phyloP scores from a whole-genome alignment of 2,888 invertebrate species.

The Amblyteles armatorius region DNA sequence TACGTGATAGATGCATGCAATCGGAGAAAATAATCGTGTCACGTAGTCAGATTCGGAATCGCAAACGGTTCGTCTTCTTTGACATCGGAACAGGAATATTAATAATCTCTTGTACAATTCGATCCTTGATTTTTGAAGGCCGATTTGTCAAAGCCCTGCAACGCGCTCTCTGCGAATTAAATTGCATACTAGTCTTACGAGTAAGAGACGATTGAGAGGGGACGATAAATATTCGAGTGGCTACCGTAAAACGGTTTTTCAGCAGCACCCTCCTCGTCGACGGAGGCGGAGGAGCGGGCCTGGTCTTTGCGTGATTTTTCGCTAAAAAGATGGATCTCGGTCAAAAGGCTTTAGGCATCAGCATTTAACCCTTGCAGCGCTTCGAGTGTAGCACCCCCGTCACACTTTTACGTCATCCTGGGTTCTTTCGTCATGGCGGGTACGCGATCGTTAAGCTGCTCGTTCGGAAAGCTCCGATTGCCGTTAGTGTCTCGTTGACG shows the following conservation, averaged over 20 bases:
- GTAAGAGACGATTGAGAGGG: constrained; percentile 46
- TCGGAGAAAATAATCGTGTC: neutral
- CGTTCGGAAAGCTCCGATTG: neutral
- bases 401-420: constrained; percentile 1
- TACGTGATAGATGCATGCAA: neutral
- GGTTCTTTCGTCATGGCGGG: neutral
- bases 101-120: constrained; percentile 26
- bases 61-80: neutral
- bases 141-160: constrained; percentile 43
- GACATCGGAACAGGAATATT: neutral
- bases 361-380: constrained; percentile 37
- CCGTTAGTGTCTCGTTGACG: neutral
- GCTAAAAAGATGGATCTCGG: constrained; percentile 68
- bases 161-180: constrained; percentile 60
- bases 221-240: constrained; percentile 66
- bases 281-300: neutral
- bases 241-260: constrained; percentile 48
- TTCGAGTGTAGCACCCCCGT: constrained; percentile 34
- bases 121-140: constrained; percentile 44
- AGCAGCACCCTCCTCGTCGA: constrained; percentile 33
- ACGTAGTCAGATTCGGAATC: neutral
- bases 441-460: neutral
- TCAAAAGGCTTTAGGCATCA: constrained; percentile 59
- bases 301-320: constrained; percentile 57
- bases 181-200: constrained; percentile 43